Conservation (phyloP, 1,140 invertebrate species). For the Ceratina japonica region DNA sequence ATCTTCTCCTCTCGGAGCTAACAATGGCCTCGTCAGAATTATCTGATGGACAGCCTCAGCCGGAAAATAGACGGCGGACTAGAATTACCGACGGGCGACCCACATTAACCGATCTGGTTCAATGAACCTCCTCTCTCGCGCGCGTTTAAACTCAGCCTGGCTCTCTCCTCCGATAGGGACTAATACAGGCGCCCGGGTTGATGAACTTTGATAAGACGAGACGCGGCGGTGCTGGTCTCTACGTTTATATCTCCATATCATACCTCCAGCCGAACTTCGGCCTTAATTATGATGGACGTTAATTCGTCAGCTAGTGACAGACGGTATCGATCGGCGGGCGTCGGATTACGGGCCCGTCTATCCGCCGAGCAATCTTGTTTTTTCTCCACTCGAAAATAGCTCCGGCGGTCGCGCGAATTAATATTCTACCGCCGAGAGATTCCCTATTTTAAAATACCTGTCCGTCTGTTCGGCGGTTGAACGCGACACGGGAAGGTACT, state of each 20-base stretch:
- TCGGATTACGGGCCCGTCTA: not conserved
- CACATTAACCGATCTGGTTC: constrained; percentile 50
- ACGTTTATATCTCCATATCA: not conserved
- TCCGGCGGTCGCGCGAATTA: too few relatives aligned
- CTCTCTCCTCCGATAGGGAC: constrained; percentile 14
- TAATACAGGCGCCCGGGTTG: constrained; percentile 15
- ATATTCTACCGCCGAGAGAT: too few relatives aligned
- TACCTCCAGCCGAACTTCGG: not conserved
- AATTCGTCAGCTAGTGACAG: not conserved
- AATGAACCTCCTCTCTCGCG: constrained; percentile 20
- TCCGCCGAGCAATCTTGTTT: too few relatives aligned
- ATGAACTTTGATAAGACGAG: constrained; percentile 12
- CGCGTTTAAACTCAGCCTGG: not conserved
- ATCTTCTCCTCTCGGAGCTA: constrained; percentile 27
- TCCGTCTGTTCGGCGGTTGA: too few relatives aligned
- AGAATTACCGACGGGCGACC: constrained; percentile 55
- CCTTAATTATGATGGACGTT: constrained; percentile 3
- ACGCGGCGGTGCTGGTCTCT: not conserved
- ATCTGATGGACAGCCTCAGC: constrained; percentile 62
- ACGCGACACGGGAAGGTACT: too few relatives aligned
- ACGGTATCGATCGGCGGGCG: not conserved
- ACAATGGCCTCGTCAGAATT: constrained; percentile 69
- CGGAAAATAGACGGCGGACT: constrained; percentile 55
- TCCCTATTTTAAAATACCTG: too few relatives aligned
- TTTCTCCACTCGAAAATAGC: too few relatives aligned